Evolutionary conservation across 2,888 invertebrate species (phyloP), one percentile per base, ranked within the genome.

Genomic region (Ormyrus thymus): DNA sequence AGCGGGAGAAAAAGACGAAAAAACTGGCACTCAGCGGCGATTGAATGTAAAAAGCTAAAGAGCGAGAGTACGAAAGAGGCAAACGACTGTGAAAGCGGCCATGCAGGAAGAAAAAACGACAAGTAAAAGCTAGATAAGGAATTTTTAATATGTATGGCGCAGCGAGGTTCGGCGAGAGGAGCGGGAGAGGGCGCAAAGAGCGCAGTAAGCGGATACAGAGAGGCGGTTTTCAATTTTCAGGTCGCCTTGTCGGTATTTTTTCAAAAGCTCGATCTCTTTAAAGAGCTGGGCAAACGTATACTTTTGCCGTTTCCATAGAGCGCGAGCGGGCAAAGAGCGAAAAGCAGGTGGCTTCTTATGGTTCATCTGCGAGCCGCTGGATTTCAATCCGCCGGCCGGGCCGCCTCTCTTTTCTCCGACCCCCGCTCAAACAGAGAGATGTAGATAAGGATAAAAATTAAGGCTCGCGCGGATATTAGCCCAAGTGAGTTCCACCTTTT

Each of bases 371-470:
- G 65, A 55, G 50, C 58, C 58, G 61, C 59, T 66, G 66, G 65
- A 75, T 79, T 76, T 62, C 56, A 46, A 46, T 48, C 29, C 29
- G 0, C 29, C 29, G 45, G 11, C 9, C 56, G 29, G 13, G 43
- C 13, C 53, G 50, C n/a, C 10, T 13, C 29, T 65, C 15, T 45
- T 64, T 29, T 29, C 29, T 29, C 29, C 29, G 29, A 29, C 51
- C 10, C 51, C 13, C 51, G 6, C 50, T 50, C 58, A 48, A 7
- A 43, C 48, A 10, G 50, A 50, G 72, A 79, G 79, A 79, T 76
- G 61, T 50, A 71, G 72, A 79, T 79, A 79, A 79, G 79, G 79
- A 72, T 72, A 68, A 72, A 61, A 79, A 79, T 79, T 79, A 76
- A 66, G 43, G 71, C 61, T 56, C 68, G 45, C 74, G 46, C 66